Conservation (phyloP, 2,888 invertebrate genomes). For the Scelioninae gen. 2 region DNA sequence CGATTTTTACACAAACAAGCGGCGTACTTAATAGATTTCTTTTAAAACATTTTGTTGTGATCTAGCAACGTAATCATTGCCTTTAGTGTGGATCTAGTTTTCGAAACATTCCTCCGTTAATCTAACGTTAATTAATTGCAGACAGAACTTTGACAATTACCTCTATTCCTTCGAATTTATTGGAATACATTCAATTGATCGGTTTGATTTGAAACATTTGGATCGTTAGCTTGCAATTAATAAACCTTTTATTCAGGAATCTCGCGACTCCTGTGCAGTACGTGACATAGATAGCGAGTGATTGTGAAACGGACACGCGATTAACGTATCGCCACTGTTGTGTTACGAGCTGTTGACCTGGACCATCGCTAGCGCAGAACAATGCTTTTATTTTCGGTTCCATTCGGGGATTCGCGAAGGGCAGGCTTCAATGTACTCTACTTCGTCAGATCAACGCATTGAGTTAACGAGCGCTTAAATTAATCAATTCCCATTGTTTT, state of each 20-base stretch:
- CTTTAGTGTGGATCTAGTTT: not conserved
- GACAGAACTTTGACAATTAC: not conserved
- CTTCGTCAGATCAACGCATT: not conserved
- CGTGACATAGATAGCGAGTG: constrained; percentile 1
- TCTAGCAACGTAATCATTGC: not conserved
- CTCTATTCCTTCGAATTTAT: constrained; percentile 1
- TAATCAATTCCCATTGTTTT: constrained; percentile 16
- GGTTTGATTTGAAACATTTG: not conserved
- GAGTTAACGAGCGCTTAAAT: not conserved
- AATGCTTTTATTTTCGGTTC: not conserved
- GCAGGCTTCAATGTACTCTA: not conserved
- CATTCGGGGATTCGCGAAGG: too few relatives aligned
- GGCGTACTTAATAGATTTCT: constrained; percentile 6
- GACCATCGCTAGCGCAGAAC: not conserved
- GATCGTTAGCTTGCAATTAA: not conserved
- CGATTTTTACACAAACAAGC: constrained; percentile 34
- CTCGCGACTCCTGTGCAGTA: not conserved
- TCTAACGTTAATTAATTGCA: not conserved
- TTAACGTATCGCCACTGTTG: not conserved
- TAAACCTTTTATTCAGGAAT: not conserved
- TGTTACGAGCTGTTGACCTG: not conserved
- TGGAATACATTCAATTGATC: not conserved
- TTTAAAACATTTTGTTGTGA: constrained; percentile 2
- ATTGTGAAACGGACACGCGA: not conserved
- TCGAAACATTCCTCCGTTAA: not conserved